Percentiles rank a stretch among this genome's conserved stretches.
phyloP scores from a whole-genome alignment of 2,797 vertebrate genomes.

The Propithecus perrieri region DNA sequence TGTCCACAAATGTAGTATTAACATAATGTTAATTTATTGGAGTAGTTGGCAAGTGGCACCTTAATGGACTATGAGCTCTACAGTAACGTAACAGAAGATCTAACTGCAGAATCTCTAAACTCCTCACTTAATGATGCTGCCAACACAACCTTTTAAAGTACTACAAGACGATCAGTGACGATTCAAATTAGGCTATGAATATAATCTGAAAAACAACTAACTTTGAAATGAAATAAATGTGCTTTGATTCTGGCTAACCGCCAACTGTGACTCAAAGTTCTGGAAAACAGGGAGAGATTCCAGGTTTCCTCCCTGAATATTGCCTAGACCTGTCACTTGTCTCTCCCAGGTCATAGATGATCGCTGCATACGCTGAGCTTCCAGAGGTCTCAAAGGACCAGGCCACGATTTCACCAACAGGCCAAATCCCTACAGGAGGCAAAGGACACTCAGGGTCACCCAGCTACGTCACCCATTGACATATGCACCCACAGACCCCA shows the following conservation, averaged over 20 bases:
- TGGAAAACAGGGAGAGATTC: neutral
- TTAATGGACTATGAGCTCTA: accelerated
- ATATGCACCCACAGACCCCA: neutral
- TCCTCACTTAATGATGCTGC: neutral
- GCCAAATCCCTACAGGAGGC: neutral
- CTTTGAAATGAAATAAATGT: neutral
- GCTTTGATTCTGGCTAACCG: neutral
- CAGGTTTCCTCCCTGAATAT: neutral
- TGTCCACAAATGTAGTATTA: accelerated
- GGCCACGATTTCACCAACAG: neutral
- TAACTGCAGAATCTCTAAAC: neutral
- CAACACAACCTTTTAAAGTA: neutral
- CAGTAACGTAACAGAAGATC: neutral
- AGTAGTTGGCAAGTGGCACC: neutral
- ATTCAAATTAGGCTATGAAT: neutral
- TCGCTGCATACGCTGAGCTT: accelerated
- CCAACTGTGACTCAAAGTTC: neutral
- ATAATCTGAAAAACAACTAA: neutral
- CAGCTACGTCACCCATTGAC: neutral
- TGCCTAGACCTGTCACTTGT: neutral
- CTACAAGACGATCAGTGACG: neutral
- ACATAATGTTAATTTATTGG: neutral
- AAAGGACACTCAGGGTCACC: neutral
- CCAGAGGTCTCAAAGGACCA: neutral
- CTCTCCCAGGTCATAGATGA: neutral